Base-by-base conservation (phyloP, 2,797 vertebrate species). In the Pangasius krempfi region DNA sequence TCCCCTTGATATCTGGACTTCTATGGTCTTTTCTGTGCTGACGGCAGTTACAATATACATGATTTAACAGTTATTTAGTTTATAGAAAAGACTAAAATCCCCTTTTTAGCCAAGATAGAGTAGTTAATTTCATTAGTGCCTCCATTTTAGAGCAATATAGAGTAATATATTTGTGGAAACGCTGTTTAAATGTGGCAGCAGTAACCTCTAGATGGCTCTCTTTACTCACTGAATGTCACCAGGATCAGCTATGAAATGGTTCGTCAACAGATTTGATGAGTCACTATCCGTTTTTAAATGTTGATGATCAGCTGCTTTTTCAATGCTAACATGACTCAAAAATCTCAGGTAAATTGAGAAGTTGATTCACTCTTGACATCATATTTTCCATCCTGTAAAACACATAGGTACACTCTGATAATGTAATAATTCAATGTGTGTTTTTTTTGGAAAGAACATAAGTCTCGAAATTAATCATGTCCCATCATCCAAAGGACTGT, bases 161-260 rank as follows among this genome's bases (percentile, higher is more conserved):
- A 78, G 47, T 30, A 27, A 76, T 47, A 14, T 50, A 50, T 50
- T 78, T 30, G 12, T 52, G 13, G 12, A 33, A 68, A 33, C 2
- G 72, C 8, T 27, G 78, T 80, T 22, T 37, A 16, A 18, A 12
- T 50, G 30, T 54, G 22, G 1, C 30, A 56, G 50, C 2, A 37
- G 47, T 72, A 20, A 60, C 84, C 88, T 82, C 88, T 86, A 86
- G 88, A 83, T 89, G 88, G 85, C 88, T 56, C 85, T 86, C 30
- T 66, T 75, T 83, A 27, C 80, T 37, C 88, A 89, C 14, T 30
- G 37, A 82, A 12, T 73, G 20, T 27, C 44, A 58, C 52, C 47
- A 25, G 22, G 33, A 12, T 44, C 50, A 20, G 56, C 5, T 60
- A 54, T 83, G 30, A 83, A 73, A 44, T 40, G 33, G 4, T 47